phyloP scores from a whole-genome alignment of 2,113 vertebrate species.

The Isurus oxyrinchus region DNA sequence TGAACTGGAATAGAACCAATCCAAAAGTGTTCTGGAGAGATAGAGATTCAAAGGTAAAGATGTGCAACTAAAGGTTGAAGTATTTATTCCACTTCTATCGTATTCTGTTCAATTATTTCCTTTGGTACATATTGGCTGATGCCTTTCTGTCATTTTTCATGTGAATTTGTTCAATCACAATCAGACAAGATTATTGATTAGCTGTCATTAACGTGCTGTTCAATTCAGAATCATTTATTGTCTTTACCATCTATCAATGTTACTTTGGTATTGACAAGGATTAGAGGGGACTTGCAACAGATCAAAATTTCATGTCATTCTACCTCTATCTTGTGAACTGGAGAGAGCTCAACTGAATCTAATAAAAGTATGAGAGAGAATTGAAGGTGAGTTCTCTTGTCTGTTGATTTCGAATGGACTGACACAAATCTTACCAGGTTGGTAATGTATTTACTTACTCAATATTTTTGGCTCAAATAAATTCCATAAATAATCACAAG shows the following conservation, averaged over 20 bases:
- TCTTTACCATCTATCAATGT: neutral
- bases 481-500: neutral
- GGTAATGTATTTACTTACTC: neutral
- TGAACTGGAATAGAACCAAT: neutral
- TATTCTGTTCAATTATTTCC: neutral
- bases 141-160: neutral
- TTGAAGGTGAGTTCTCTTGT: neutral
- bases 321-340: neutral
- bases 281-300: neutral
- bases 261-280: neutral
- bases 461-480: neutral
- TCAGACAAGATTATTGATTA: constrained; percentile 23
- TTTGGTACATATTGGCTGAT: neutral
- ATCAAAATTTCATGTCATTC: neutral
- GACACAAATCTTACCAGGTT: neutral
- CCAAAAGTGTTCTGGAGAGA: neutral
- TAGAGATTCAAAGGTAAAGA: neutral
- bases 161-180: neutral
- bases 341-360: neutral
- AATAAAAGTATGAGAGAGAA: neutral
- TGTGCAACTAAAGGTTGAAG: neutral
- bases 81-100: neutral
- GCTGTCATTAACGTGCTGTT: neutral
- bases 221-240: constrained; percentile 18
- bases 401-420: neutral